A percentile compares a stretch with the other conserved stretches of the same genome.
phyloP scores from a whole-genome alignment of 2,888 invertebrate species.

The Drosophila neonasuta region DNA sequence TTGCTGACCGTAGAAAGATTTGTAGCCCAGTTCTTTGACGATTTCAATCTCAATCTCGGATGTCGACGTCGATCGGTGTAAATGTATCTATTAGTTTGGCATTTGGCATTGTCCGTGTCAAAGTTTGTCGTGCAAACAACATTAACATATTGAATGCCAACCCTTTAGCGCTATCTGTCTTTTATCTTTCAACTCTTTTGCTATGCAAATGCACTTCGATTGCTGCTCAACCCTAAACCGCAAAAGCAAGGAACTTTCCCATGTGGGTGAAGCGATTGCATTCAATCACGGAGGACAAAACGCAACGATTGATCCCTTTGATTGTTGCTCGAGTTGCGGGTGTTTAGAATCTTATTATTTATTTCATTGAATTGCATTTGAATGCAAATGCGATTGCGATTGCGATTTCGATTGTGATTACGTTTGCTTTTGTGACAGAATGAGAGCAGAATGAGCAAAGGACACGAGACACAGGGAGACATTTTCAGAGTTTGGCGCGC shows the following conservation, averaged over 20 bases:
- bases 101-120: constrained; percentile 59
- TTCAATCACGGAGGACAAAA: not conserved
- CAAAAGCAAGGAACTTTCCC: constrained; percentile 16
- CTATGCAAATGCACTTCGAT: constrained; percentile 54
- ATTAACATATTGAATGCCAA: constrained; percentile 61
- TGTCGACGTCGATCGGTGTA: constrained; percentile 33
- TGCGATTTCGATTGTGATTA: not conserved
- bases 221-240: constrained; percentile 20
- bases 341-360: not conserved
- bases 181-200: not conserved
- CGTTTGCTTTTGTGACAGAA: constrained; percentile 32
- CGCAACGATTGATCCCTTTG: not conserved
- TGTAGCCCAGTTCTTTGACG: constrained; percentile 21
- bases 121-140: constrained; percentile 71
- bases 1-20: constrained; percentile 56
- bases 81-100: constrained; percentile 73
- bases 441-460: constrained; percentile 17
- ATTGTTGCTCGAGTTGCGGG: constrained; percentile 12
- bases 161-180: constrained; percentile 32
- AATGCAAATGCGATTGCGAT: constrained; percentile 19
- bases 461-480: constrained; percentile 2
- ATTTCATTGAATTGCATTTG: not conserved
- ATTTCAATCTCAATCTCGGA: constrained; percentile 20
- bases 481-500: constrained; percentile 55
- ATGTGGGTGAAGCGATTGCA: not conserved